Conservation (phyloP, 2,888 invertebrate genomes). For the Ametastegia equiseti region DNA sequence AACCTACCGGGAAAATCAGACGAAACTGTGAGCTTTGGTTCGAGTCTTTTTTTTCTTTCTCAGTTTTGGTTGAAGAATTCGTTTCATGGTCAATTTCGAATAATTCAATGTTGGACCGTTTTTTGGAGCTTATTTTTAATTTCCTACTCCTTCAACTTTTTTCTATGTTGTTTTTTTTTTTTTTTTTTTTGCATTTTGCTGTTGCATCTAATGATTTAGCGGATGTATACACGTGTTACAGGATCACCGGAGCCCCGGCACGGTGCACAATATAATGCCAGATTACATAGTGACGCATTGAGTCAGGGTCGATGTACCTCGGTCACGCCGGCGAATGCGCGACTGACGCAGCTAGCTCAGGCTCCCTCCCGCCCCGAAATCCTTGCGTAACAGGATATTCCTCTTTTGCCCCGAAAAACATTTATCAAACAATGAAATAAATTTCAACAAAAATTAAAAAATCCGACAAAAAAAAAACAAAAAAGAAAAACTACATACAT, state of each 20-base stretch:
- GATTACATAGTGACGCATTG: conserved; percentile 39
- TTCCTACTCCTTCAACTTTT: not conserved
- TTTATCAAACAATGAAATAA: not conserved
- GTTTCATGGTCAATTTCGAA: not conserved
- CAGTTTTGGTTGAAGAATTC: not conserved
- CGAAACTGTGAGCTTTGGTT: not conserved
- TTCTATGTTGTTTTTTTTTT: not conserved
- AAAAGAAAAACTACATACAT: too few relatives aligned
- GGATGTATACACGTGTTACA: not conserved
- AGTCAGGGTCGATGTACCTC: conserved; percentile 42
- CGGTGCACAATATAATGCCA: conserved; percentile 27
- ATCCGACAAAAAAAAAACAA: not conserved
- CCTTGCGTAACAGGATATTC: conserved; percentile 21
- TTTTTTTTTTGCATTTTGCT: not conserved
- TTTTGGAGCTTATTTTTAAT: not conserved
- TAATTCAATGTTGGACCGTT: not conserved
- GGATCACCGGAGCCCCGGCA: not conserved
- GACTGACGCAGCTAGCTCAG: conserved; percentile 20
- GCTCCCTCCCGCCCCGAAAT: too few relatives aligned
- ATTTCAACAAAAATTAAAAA: not conserved
- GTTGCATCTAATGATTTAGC: not conserved
- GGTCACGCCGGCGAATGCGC: conserved; percentile 35
- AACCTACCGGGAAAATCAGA: too few relatives aligned
- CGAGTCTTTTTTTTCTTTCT: not conserved
- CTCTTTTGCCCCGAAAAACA: not conserved